Evolutionary conservation across 2,888 invertebrate genomes (phyloP).

Genomic region (Drosophila quasianomalipes): DNA sequence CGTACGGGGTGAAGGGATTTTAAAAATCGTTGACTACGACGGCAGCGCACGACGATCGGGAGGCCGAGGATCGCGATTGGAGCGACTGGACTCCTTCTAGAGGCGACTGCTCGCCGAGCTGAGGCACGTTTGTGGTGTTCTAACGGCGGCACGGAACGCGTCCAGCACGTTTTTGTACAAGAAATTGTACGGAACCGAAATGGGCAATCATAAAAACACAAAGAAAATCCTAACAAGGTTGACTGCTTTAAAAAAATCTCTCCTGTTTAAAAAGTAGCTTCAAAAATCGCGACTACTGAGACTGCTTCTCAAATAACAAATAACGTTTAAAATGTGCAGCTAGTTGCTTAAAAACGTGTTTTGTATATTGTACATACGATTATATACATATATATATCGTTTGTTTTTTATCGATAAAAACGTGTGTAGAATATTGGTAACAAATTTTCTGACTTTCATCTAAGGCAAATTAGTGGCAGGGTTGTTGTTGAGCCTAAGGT

Average conservation of each 20-base stretch:
- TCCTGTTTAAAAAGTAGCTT: slow-evolving; percentile 55
- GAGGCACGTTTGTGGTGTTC: slow-evolving; percentile 82
- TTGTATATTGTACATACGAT: slow-evolving; percentile 49
- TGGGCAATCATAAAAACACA: slow-evolving; percentile 40
- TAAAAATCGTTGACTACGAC: slow-evolving; percentile 78
- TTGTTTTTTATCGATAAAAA: slow-evolving; percentile 39
- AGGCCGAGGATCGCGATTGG: slow-evolving; percentile 1
- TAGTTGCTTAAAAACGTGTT: slow-evolving; percentile 35
- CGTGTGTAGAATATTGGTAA: slow-evolving; percentile 49
- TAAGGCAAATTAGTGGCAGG: slow-evolving; percentile 76
- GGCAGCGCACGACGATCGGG: slow-evolving; percentile 61
- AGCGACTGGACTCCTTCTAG: slow-evolving; percentile 36
- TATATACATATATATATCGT: slow-evolving; percentile 34
- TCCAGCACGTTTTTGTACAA: slow-evolving; percentile 70
- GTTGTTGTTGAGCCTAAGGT: slow-evolving; percentile 49
- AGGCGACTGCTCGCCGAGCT: slow-evolving; percentile 70
- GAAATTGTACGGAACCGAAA: slow-evolving; percentile 75
- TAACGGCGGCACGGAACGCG: slow-evolving; percentile 63
- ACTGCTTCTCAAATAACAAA: slow-evolving; percentile 42
- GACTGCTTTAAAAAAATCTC: slow-evolving; percentile 15
- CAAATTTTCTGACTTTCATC: slow-evolving; percentile 44
- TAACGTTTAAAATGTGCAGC: slow-evolving; percentile 40
- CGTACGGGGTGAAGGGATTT: slow-evolving; percentile 69
- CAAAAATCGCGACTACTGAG: slow-evolving; percentile 49
- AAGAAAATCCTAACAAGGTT: slow-evolving; percentile 61